phyloP scores from a whole-genome alignment of 2,888 invertebrate species.

The Dysmachus trigonus region DNA sequence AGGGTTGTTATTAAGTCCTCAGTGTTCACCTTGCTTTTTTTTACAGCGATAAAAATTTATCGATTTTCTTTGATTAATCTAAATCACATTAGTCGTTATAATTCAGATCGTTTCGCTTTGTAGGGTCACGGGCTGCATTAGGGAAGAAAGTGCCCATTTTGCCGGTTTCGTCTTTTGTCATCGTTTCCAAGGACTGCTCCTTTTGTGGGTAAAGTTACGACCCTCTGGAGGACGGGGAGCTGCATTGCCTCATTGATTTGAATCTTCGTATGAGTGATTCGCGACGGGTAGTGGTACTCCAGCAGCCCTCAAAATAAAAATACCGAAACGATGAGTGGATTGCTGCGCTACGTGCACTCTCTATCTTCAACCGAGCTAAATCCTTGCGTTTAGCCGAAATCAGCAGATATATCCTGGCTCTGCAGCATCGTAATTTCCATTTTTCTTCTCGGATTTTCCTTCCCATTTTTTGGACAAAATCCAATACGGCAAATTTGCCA shows the following conservation, averaged over 20 bases:
- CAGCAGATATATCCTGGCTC: background rate
- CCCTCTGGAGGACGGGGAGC: background rate
- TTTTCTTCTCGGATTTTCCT: background rate
- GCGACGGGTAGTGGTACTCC: background rate
- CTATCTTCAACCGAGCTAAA: background rate
- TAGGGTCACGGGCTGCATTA: background rate
- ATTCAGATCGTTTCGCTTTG: background rate
- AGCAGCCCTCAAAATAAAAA: background rate
- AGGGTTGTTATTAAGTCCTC: background rate
- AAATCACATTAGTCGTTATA: background rate
- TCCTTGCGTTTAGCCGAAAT: background rate
- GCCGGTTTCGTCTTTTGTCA: background rate
- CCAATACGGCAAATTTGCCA: slow-evolving; percentile 32
- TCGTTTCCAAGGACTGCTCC: background rate
- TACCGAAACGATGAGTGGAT: background rate
- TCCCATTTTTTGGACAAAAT: slow-evolving; percentile 38
- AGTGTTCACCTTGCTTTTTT: background rate
- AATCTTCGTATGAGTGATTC: background rate
- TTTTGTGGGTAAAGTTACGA: background rate
- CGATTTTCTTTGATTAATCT: background rate
- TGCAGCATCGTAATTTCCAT: slow-evolving; percentile 10
- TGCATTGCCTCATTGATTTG: background rate
- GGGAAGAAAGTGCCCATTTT: background rate
- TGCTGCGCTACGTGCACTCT: background rate
- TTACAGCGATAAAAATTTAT: background rate